Evolutionary conservation across 2,888 invertebrate genomes (phyloP), one percentile per base, ranked within the genome.

Genomic region (Pollenia angustigena): DNA sequence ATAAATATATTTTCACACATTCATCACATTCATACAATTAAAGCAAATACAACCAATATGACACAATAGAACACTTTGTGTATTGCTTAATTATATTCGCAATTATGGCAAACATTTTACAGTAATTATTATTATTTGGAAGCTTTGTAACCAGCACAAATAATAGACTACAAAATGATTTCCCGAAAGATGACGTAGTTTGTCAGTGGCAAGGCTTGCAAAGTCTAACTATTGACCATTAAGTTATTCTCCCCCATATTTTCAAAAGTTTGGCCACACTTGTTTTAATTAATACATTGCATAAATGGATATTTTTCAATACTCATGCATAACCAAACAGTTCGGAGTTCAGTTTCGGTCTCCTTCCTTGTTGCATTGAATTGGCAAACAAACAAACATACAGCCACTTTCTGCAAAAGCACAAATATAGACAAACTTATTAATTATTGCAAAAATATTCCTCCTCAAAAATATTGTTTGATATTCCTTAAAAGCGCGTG

Each of bases 391-490:
- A 23, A 58, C 46, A 54, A 68, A 54, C 48, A 78, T 60, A 18
- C 48, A 62, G 18, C 60, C 85, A 75, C 56, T 64, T 69, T 81
- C 18, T 44, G 46, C 18, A 79, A 74, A 84, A 32, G 50, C 42
- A 32, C 68, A 58, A 44, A 74, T 82, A 64, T 66, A 69, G 50
- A 80, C 82, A 75, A 74, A 82, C 56, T 86, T 80, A 86, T 86
- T 86, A 86, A 83, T 86, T 83, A 83, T 79, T 79, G 79, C 74
- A 84, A 85, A 82, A 79, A 79, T 79, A 85, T 75, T 86, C 75
- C 79, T 76, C 79, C 86, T 80, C 56, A 52, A 69, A 62, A 79
- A 75, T 66, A 76, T 68, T 40, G 16, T 12, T n/a, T 50, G 16
- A 0, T 40, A 48, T 8, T 56, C 16, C 3, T 40, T 23, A n/a